Conservation (phyloP, 2,888 invertebrate genomes). For the Parnassius orleans region DNA sequence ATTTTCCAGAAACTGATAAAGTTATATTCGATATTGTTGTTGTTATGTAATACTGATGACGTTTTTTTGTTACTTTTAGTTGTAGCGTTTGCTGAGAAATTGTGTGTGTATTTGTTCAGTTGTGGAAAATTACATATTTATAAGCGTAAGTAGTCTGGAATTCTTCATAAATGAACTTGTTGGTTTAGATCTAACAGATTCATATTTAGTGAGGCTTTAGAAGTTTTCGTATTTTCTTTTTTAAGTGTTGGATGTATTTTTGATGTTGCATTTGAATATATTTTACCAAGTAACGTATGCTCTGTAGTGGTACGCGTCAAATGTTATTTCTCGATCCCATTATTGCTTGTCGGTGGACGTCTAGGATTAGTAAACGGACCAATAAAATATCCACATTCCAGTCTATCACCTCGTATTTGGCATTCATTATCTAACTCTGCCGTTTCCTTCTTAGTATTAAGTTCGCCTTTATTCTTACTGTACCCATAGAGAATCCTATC, state of each 20-base stretch:
- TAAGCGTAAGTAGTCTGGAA: not conserved
- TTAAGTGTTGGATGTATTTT: not conserved
- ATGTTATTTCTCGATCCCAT: slow-evolving; percentile 1
- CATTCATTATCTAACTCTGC: slow-evolving; percentile 53
- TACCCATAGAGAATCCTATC: slow-evolving; percentile 64
- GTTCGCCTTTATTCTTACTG: slow-evolving; percentile 50
- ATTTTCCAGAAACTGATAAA: slow-evolving; percentile 27
- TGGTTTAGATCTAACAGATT: not conserved
- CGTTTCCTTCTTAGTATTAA: slow-evolving; percentile 33
- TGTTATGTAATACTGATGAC: not conserved
- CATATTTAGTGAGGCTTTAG: not conserved
- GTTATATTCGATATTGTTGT: not conserved
- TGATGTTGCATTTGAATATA: not conserved
- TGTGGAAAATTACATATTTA: not conserved
- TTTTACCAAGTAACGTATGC: not conserved
- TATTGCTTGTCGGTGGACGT: slow-evolving; percentile 34
- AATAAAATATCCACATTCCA: slow-evolving; percentile 62
- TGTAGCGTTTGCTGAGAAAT: not conserved
- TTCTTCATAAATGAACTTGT: not conserved
- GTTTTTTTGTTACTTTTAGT: not conserved
- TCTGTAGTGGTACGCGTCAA: not conserved
- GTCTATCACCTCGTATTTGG: slow-evolving; percentile 49
- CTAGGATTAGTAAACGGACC: slow-evolving; percentile 34
- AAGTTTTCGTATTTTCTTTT: not conserved
- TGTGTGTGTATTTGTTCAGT: not conserved